Base-by-base conservation (phyloP, 1,140 invertebrate genomes). In the Plectrocnemia conspersa region DNA sequence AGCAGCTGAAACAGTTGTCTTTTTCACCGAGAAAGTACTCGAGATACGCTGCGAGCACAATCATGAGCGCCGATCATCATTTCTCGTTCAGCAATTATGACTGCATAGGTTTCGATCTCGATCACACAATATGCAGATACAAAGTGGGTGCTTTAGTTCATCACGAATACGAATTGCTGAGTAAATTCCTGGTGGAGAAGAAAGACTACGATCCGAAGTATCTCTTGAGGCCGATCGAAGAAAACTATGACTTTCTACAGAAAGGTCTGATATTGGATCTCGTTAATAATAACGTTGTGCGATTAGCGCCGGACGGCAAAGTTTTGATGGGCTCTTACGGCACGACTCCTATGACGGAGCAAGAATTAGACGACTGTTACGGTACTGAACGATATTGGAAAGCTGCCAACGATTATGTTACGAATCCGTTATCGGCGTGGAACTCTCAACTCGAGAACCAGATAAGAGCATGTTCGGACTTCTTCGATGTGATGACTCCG, bases 71-170 rank as follows among this genome's bases (percentile, higher is more conserved):
- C 4, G 58, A 46, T 44, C 57, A 69, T 52, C 58, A 65, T 15
- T 75, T 83, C 27, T 72, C 63, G 44, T 77, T 86, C 21, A 70
- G 64, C 18, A 75, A 88, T 62, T 90, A 89, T 64, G 85, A 89
- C 64, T 86, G 82, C 50, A 78, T 89, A 49, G 88, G 88, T 7
- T 90, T 91, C 66, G 88, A 91, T 70, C 71, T 91, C 54, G 88
- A 90, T 62, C 83, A 88, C 63, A 89, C 86, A 1, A 59, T 89
- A 22, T 71, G 83, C 21, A 72, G 77, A 41, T 90, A 88, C 57
- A 83, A 86, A 59, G 66, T 89, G 2, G 75, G 71, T 16, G 77
- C 80, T 56, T 69, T 84, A 67, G 73, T 82, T 15, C 66, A 77
- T 29, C 64, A 88, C 48, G 81, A 82, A 42, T 89, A 88, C 63